Evolutionary conservation across 2,113 vertebrate genomes (phyloP), one percentile per base, ranked within the genome.

Genomic region (Azemiops feae): DNA sequence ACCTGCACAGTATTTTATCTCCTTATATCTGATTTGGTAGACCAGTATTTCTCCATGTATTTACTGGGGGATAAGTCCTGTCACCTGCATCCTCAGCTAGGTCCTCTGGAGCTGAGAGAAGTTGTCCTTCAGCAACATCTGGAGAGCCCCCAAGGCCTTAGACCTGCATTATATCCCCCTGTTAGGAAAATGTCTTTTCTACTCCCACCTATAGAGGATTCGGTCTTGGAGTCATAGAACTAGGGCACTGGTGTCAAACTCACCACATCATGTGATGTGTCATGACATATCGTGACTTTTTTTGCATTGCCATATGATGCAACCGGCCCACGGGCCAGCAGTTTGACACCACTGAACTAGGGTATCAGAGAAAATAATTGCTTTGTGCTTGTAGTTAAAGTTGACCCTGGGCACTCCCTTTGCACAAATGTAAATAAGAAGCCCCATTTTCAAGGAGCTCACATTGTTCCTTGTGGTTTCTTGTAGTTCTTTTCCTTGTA

Each of bases 401-500:
- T 20, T 23, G 43, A 0, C 20, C 87, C 93, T 94, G 93, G 69
- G 6, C 54, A 64, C 92, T 93, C 93, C 93, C 52, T 87, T 34
- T 93, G 92, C 54, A 50, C 47, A 50, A 50, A 34, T 64, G 45
- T 58, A 64, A 52, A 27, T 1, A 60, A 92, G 30, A 5, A 58
- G 10, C 74, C 53, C 10, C 52, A 86, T 64, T 97, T 97, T 96
- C 96, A 95, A 97, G 96, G 95, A 97, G 95, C 22, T 94, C 93
- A 95, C 96, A 97, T 97, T 97, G 97, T 89, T 94, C 94, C 96
- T 97, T 50, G 93, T 97, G 96, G 95, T 97, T 97, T 97, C 96
- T 97, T 96, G 97, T 95, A 69, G 64, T 69, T 69, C 60, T 69
- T 69, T 69, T 69, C 64, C 30, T 69, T n/a, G 30, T 5, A 69